A percentile compares a stretch with the other conserved stretches of the same genome.
These are phyloP conservation scores for Balaeniceps rex DNA, from an alignment of 2,113 vertebrate genomes.

Conservation along the genomic window DNA sequence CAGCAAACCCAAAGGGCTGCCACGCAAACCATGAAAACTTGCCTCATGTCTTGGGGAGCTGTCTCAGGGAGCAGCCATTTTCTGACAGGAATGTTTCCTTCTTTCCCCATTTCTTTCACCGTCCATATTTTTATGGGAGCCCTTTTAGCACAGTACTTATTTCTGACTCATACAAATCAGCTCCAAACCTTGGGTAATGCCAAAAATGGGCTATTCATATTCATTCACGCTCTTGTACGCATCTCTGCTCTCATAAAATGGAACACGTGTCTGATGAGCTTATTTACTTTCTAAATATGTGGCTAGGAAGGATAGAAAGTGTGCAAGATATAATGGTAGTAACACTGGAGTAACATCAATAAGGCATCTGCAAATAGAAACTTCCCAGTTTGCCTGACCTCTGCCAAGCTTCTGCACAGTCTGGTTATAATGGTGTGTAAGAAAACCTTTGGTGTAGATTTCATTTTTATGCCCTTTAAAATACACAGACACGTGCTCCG, in stretches of 20 bases:
- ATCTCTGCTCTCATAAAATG: constrained; percentile 37
- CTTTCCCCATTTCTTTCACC: not conserved
- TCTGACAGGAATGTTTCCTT: not conserved
- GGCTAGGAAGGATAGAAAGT: constrained; percentile 24
- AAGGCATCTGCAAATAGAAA: constrained; percentile 14
- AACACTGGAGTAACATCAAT: constrained; percentile 24
- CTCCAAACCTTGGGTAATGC: constrained; percentile 39
- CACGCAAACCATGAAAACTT: not conserved
- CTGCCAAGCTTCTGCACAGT: not conserved
- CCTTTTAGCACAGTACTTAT: constrained; percentile 27
- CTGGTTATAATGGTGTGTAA: not conserved
- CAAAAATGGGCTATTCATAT: constrained; percentile 54
- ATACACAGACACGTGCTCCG: not conserved
- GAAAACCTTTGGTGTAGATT: not conserved
- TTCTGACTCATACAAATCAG: constrained; percentile 59
- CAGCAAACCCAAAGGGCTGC: not conserved
- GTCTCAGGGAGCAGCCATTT: not conserved
- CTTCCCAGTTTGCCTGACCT: not conserved
- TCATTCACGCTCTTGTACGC: constrained; percentile 41
- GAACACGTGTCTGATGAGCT: constrained; percentile 52
- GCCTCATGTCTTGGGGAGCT: not conserved
- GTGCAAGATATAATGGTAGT: constrained; percentile 1
- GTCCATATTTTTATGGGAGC: not conserved
- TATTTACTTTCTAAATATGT: constrained; percentile 56
- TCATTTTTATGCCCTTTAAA: not conserved